Percentiles rank a stretch among this genome's conserved stretches.
Conservation (phyloP, 2,888 invertebrate genomes). For the Euspilapteryx auroguttella region DNA sequence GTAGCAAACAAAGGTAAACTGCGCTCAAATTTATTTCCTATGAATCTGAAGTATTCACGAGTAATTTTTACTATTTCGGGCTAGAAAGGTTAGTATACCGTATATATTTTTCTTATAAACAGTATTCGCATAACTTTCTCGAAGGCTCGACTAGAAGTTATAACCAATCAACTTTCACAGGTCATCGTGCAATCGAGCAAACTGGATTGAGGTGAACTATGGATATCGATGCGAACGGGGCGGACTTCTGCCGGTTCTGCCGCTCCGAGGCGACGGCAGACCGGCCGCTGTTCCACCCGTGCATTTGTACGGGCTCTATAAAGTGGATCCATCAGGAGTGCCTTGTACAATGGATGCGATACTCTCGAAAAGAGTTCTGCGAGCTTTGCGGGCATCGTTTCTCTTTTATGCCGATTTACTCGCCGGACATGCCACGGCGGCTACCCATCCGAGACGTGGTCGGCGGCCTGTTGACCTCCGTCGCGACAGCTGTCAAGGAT, state of each 20-base stretch:
- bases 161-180: constrained; percentile 34
- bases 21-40: too few relatives aligned
- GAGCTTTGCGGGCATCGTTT: constrained; percentile 97
- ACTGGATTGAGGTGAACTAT: constrained; percentile 49
- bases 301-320: constrained; percentile 98
- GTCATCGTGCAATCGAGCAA: constrained; percentile 32
- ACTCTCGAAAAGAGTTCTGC: constrained; percentile 98
- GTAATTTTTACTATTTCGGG: too few relatives aligned
- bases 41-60: too few relatives aligned
- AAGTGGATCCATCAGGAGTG: constrained; percentile 99
- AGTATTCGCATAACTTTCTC: too few relatives aligned
- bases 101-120: too few relatives aligned
- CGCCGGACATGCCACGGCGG: constrained; percentile 99
- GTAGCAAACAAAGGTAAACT: too few relatives aligned
- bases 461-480: constrained; percentile 85
- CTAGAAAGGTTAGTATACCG: too few relatives aligned
- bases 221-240: constrained; percentile 59
- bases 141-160: too few relatives aligned
- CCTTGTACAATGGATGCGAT: constrained; percentile 98
- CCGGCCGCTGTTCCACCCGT: constrained; percentile 95
- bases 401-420: constrained; percentile 98
- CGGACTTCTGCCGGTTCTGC: constrained; percentile 97
- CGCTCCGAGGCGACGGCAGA: constrained; percentile 92
- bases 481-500: constrained; percentile 90
- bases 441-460: constrained; percentile 91